These are phyloP conservation scores for Sitophilus oryzae DNA, from an alignment of 1,140 invertebrate species.

Conservation along the genomic window DNA sequence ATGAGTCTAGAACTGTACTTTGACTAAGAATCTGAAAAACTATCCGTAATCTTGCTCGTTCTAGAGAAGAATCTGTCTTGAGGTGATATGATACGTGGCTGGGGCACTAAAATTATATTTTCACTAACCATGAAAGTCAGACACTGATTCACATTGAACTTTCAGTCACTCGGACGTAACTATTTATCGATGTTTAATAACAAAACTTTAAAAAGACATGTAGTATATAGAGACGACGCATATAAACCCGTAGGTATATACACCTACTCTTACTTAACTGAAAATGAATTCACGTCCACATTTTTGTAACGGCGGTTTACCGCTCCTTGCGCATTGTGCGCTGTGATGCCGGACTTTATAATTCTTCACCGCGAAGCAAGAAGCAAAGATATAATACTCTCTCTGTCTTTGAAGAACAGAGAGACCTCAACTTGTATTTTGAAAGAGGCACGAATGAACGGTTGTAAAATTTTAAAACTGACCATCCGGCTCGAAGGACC, in stretches of 20 bases:
- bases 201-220: constrained; percentile 4
- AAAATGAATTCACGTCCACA: constrained; percentile 21
- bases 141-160: constrained; percentile 10
- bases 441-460: neutral
- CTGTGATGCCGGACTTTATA: constrained; percentile 18
- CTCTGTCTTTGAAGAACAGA: neutral
- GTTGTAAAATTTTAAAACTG: neutral
- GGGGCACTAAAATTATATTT: constrained; percentile 8
- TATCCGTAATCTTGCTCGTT: neutral
- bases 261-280: constrained; percentile 20
- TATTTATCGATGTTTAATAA: neutral
- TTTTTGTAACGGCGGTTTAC: constrained; percentile 20
- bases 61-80: constrained; percentile 2
- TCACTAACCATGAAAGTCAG: constrained; percentile 13
- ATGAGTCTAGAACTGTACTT: neutral
- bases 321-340: constrained; percentile 19
- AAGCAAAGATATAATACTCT: no score
- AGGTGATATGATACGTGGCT: constrained; percentile 16
- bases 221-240: constrained; percentile 10
- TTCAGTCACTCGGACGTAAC: constrained; percentile 6
- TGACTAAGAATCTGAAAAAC: neutral
- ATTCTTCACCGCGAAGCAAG: constrained; percentile 8
- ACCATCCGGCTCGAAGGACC: neutral
- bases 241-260: constrained; percentile 13
- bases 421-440: neutral